Percentiles rank a stretch among this genome's conserved stretches.
Evolutionary conservation across 2,113 vertebrate genomes (phyloP).

Genomic region (Orcinus orca): DNA sequence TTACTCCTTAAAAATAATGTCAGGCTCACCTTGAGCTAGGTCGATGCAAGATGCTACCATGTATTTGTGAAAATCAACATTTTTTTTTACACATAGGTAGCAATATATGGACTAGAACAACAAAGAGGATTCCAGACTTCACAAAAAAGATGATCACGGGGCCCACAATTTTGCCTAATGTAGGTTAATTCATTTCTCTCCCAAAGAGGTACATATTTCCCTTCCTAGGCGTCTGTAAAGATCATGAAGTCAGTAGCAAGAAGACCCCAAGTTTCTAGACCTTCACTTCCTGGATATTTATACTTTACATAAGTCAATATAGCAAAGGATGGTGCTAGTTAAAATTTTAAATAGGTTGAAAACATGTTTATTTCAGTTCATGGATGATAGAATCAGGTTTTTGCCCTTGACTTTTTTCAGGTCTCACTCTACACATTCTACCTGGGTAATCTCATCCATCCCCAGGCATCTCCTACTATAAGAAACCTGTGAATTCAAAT

Average conservation of each 20-base stretch:
- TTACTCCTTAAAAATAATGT: neutral
- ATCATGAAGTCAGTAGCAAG: neutral
- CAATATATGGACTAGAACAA: conserved; percentile 13
- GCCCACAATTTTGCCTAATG: neutral
- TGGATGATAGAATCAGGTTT: neutral
- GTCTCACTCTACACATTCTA: neutral
- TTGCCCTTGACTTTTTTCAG: neutral
- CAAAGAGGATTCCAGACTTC: neutral
- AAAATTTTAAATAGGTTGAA: conserved; percentile 23
- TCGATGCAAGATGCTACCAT: neutral
- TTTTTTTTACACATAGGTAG: neutral
- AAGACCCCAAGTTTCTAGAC: neutral
- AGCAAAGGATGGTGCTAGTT: neutral
- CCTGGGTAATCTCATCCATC: neutral
- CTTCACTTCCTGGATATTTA: neutral
- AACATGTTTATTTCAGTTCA: conserved; percentile 17
- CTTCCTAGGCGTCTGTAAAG: neutral
- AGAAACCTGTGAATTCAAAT: neutral
- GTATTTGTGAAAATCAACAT: conserved; percentile 26
- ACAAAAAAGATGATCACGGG: neutral
- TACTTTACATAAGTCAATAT: conserved; percentile 8
- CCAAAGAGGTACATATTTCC: neutral
- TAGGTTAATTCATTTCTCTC: neutral
- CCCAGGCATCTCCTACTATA: neutral
- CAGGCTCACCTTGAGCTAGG: neutral